Base-by-base conservation (phyloP, 2,888 invertebrate species). In the Brenthis ino region DNA sequence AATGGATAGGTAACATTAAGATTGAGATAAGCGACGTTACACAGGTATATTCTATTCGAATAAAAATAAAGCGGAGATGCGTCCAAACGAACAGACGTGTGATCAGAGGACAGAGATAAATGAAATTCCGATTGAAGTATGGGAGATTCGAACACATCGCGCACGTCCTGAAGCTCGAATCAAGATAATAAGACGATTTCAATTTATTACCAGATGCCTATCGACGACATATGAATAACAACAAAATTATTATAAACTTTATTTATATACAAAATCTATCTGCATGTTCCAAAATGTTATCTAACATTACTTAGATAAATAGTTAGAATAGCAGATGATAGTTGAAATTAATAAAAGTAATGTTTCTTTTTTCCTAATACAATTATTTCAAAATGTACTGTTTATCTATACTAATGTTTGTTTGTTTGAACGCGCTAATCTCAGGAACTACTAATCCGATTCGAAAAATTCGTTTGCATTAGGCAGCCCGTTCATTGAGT, bases 31-130 rank as follows among this genome's bases (percentile, higher is more conserved):
- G 63, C 20, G 28, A 67, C 43, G 55, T 53, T 67, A 67, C 61
- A 70, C 72, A 72, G 69, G 71, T 70, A 71, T 61, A 61, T 50
- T 28, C 57, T 50, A 56, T 64, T 66, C 54, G 57, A 57, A 69
- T 61, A 73, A 74, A 71, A 71, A 70, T 63, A 20, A 58, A 68
- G 76, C 75, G 75, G 78, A 69, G 20, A 56, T 65, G 68, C 64
- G 71, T 74, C 66, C 69, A 69, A 64, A 66, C 64, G 71, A 70
- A 67, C 68, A 72, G 72, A 72, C 70, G 67, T 75, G 76, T 77
- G 86, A 86, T 87, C 83, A 81, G 80, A 81, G 82, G 81, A 82
- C 78, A 77, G 80, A 81, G 83, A 85, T 84, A 84, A 83, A 80
- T 79, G 76, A 77, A 79, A 84, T 83, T 78, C 79, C 78, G 76